Base-by-base conservation (phyloP, 1,140 invertebrate species). In the Lucilia cuprina region DNA sequence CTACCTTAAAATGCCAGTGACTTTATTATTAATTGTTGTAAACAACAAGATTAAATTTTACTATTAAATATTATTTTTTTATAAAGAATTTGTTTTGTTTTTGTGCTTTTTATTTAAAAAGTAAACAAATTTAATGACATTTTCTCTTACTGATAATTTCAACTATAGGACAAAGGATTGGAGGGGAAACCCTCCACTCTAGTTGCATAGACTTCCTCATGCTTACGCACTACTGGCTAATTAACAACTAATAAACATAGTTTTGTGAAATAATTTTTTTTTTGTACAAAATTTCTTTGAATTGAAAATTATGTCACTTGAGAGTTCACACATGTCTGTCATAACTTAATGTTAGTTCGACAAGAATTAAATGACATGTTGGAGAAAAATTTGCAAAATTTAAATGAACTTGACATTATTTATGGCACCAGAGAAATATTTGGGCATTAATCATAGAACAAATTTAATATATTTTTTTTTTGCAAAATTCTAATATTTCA, bases 1-100 rank as follows among this genome's bases (percentile, higher is more conserved):
- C n/a, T 70, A 70, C 65, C 65, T 70, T 70, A 21, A 70, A 70
- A 70, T 70, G 65, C 65, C 65, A 70, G 65, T 70, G 65, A 70
- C 65, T 70, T 55, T 70, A n/a, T 60, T n/a, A 60, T 60, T 60
- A n/a, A 10, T 21, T 21, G 65, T 70, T 70, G 65, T 70, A 70
- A 70, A 70, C 65, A 60, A 60, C n/a, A 21, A 2, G 19, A 70
- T 70, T 70, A 70, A 70, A 70, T 7, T 70, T 21, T 70, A 70
- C 19, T 21, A 70, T 70, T 70, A 21, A 70, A 17, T 60, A 21
- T 70, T 30, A 30, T 30, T 30, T 30, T 2, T 30, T 30, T 30
- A 30, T 30, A 30, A 30, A 30, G 25, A 30, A 30, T 30, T 30
- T 30, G 25, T 30, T 30, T 30, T 30, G 25, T 30, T 30, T 30